Evolutionary conservation across 2,797 vertebrate species (phyloP).

Genomic region (Spheniscus humboldti): DNA sequence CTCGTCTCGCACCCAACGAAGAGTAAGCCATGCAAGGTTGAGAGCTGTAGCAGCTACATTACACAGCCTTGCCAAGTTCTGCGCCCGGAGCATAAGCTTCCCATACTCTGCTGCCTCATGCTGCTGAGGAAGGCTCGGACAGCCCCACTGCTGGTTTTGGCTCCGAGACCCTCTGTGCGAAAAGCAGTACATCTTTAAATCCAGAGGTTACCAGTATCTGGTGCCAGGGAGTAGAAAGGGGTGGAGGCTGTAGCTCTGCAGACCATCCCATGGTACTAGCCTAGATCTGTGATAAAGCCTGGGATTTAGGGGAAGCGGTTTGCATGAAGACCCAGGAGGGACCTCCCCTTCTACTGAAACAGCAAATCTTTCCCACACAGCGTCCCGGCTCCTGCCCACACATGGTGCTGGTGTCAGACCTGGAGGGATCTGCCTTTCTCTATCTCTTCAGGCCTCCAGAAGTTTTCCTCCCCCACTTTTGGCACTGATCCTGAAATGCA

Average conservation of each 20-base stretch:
- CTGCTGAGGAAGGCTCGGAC: rapidly evolving
- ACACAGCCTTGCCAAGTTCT: neutral
- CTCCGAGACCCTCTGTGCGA: neutral
- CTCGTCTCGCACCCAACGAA: neutral
- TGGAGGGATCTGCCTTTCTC: slow-evolving; percentile 23
- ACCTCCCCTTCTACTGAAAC: slow-evolving; percentile 24
- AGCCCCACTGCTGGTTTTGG: neutral
- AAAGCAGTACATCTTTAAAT: neutral
- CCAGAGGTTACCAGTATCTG: neutral
- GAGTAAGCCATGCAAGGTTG: neutral
- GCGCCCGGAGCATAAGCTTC: neutral
- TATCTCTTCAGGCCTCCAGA: slow-evolving; percentile 29
- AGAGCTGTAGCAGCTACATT: neutral
- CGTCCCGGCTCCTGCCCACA: slow-evolving; percentile 13
- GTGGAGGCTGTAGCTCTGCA: neutral
- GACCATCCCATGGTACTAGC: neutral
- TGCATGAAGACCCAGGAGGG: slow-evolving; percentile 1
- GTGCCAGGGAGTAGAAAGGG: neutral
- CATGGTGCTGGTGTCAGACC: neutral
- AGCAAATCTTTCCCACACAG: slow-evolving; percentile 24
- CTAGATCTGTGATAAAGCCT: slow-evolving; percentile 11
- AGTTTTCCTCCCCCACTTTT: slow-evolving; percentile 49
- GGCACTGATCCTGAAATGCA: slow-evolving; percentile 27
- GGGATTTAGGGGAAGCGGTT: neutral
- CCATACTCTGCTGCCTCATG: neutral